These are phyloP conservation scores for Limnephilus marmoratus DNA, from an alignment of 2,888 invertebrate species.

Conservation along the genomic window DNA sequence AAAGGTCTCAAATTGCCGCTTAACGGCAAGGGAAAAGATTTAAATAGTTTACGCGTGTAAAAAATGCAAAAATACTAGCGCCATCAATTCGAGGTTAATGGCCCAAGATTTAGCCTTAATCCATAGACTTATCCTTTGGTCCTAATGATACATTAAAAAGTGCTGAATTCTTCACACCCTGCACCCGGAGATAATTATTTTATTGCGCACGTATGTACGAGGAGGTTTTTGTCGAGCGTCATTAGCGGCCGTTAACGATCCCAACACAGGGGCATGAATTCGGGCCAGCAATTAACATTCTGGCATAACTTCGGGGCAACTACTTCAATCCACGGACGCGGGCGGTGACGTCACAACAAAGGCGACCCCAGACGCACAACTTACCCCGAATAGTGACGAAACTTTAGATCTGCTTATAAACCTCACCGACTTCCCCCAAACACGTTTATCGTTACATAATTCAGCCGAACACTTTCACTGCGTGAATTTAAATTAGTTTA, in stretches of 20 bases:
- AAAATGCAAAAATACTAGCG: constrained; percentile 24
- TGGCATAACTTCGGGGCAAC: constrained; percentile 61
- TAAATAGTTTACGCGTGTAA: constrained; percentile 13
- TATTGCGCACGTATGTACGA: constrained; percentile 63
- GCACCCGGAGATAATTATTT: constrained; percentile 63
- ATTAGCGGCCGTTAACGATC: constrained; percentile 66
- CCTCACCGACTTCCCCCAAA: constrained; percentile 8
- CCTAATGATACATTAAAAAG: constrained; percentile 61
- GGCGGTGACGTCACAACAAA: constrained; percentile 54
- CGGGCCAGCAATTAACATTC: constrained; percentile 66
- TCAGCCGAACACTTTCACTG: constrained; percentile 4
- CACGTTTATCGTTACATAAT: constrained; percentile 18
- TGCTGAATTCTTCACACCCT: constrained; percentile 58
- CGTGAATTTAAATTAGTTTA: constrained; percentile 19
- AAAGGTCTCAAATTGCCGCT: not conserved
- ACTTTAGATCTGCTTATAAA: constrained; percentile 20
- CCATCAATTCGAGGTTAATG: constrained; percentile 40
- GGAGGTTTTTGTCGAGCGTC: constrained; percentile 65
- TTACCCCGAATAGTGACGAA: constrained; percentile 2
- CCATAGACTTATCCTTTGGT: constrained; percentile 47
- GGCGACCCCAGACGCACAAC: constrained; percentile 3
- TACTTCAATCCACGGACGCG: constrained; percentile 41
- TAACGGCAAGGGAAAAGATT: not conserved
- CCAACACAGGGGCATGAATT: constrained; percentile 63
- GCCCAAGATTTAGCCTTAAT: constrained; percentile 36